These are phyloP conservation scores for human DNA, from an alignment of 2,113 vertebrate species.

Conservation along the genomic window DNA sequence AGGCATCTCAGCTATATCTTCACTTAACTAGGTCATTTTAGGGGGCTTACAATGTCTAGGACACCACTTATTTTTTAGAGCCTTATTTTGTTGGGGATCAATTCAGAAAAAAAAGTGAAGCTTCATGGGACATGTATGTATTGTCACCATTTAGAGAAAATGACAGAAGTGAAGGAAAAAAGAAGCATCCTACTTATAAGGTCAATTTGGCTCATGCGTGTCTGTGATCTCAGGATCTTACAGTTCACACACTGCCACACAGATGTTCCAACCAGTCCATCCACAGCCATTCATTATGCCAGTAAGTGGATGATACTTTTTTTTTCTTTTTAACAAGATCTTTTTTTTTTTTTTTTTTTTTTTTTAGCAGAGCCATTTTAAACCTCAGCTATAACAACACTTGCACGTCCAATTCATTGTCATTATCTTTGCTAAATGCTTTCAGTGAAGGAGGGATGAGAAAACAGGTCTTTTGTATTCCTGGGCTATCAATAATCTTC, in stretches of 20 bases:
- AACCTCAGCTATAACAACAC: neutral
- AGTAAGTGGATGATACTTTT: neutral
- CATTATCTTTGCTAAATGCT: slow-evolving; percentile 28
- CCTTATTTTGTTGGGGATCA: neutral
- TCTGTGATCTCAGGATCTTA: neutral
- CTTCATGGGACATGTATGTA: neutral
- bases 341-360: neutral
- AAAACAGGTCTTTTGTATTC: neutral
- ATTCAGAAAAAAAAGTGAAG: neutral
- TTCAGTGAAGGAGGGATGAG: neutral
- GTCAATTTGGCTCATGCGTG: neutral
- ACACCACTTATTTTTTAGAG: neutral
- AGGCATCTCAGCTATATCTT: neutral
- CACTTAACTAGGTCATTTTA: neutral
- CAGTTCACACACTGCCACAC: rapidly evolving
- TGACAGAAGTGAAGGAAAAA: neutral
- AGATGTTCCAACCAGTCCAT: neutral
- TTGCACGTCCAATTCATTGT: neutral
- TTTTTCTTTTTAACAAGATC: neutral
- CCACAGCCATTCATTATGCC: neutral
- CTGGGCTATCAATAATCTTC: neutral
- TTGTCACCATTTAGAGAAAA: neutral
- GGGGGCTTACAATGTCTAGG: neutral
- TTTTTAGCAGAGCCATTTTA: neutral
- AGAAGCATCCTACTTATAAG: neutral